Conservation (phyloP, 53 echinoderm and acorn worm genomes). For the Astropecten irregularis region DNA sequence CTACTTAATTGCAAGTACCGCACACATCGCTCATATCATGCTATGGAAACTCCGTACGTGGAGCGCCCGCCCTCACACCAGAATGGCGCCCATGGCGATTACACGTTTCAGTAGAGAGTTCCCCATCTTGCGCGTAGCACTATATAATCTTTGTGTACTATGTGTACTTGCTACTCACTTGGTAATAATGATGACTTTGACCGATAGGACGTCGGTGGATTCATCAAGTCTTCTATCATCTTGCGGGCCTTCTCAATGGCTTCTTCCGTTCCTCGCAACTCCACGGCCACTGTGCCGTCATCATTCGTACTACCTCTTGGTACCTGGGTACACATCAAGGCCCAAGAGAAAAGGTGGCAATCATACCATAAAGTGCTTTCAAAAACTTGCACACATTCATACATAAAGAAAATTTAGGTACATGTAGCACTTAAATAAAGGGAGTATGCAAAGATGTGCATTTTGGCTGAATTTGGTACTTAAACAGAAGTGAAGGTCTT, state of each 20-base stretch:
- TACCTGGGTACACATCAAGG: background rate
- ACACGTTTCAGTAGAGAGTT: too few species aligned
- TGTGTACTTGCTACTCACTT: background rate
- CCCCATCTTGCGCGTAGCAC: too few species aligned
- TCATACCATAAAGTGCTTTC: background rate
- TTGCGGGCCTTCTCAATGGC: constrained; percentile 75
- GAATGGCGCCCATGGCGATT: too few species aligned
- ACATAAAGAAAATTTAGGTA: background rate
- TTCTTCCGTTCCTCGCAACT: constrained; percentile 73
- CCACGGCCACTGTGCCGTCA: constrained; percentile 76
- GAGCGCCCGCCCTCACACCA: too few species aligned
- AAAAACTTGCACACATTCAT: background rate
- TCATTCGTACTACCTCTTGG: constrained; percentile 63
- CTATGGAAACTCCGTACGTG: too few species aligned
- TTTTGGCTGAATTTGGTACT: too few species aligned
- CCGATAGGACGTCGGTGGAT: constrained; percentile 40
- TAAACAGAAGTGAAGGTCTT: too few species aligned
- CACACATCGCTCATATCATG: too few species aligned
- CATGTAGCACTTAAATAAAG: background rate
- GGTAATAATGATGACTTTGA: background rate
- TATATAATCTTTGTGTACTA: background rate
- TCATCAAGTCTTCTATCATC: constrained; percentile 70
- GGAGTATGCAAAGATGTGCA: background rate
- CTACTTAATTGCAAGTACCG: too few species aligned
- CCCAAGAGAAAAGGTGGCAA: background rate